These are phyloP conservation scores for Eueides isabella DNA, from an alignment of 1,140 invertebrate species.

Conservation along the genomic window DNA sequence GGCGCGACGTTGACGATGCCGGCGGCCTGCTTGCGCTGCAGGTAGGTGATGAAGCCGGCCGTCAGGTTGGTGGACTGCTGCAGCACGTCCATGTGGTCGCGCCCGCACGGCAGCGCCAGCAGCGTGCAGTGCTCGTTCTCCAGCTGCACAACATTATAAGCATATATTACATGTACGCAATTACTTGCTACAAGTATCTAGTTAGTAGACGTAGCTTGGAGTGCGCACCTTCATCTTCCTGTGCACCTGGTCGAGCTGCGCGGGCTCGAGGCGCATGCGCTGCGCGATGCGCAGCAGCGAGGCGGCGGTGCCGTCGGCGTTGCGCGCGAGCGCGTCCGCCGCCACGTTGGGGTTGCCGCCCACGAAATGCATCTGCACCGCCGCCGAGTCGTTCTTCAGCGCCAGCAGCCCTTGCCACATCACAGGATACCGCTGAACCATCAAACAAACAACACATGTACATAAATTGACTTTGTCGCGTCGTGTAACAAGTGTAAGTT, in stretches of 20 bases:
- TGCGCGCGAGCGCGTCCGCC: constrained; percentile 90
- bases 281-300: constrained; percentile 95
- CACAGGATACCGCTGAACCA: constrained; percentile 91
- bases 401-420: constrained; percentile 98
- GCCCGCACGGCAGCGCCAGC: constrained; percentile 96
- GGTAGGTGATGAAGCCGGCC: constrained; percentile 97
- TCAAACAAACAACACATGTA: neutral
- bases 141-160: constrained; percentile 84
- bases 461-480: too few species aligned
- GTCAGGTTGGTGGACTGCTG: constrained; percentile 95
- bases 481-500: too few species aligned
- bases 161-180: too few species aligned
- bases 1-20: constrained; percentile 98
- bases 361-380: constrained; percentile 99
- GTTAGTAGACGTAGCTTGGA: too few species aligned
- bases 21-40: constrained; percentile 97
- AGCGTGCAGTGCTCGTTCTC: constrained; percentile 98
- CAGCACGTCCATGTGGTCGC: constrained; percentile 95
- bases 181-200: too few species aligned
- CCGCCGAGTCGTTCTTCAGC: constrained; percentile 97
- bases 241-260: constrained; percentile 96
- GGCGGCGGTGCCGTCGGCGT: constrained; percentile 89
- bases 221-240: constrained; percentile 95
- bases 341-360: constrained; percentile 95
- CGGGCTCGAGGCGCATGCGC: constrained; percentile 96